These are phyloP conservation scores for Orthonychiurus folsomi DNA, from an alignment of 2,888 invertebrate genomes.

Conservation along the genomic window DNA sequence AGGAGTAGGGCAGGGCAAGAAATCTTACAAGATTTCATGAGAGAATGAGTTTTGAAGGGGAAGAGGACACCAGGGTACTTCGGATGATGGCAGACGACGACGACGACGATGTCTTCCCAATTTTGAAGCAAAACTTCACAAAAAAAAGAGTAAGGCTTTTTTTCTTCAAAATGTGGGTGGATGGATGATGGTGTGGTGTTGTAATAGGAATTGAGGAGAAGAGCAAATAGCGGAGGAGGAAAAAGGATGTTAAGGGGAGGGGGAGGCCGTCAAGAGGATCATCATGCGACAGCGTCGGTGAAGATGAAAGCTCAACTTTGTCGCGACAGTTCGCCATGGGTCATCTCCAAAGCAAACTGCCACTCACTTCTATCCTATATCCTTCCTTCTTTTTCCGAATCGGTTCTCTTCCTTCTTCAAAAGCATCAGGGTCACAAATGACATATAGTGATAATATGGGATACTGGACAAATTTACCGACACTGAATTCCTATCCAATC, in stretches of 20 bases:
- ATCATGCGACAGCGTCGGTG: constrained; percentile 26
- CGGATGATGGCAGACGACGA: too few relatives aligned
- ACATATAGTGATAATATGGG: too few relatives aligned
- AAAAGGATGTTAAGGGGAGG: not conserved
- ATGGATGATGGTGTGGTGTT: not conserved
- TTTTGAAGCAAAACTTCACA: too few relatives aligned
- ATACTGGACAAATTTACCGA: too few relatives aligned
- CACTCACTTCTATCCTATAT: constrained; percentile 35
- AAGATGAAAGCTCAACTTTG: constrained; percentile 40
- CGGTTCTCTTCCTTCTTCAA: constrained; percentile 20
- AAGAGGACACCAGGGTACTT: not conserved
- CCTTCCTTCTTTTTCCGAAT: constrained; percentile 20
- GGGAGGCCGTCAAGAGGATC: not conserved
- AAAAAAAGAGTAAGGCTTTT: too few relatives aligned
- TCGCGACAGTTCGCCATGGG: constrained; percentile 41
- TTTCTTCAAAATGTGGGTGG: constrained; percentile 1
- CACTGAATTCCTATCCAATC: too few relatives aligned
- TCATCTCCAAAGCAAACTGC: constrained; percentile 41
- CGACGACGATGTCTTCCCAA: too few relatives aligned
- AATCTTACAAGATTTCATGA: not conserved
- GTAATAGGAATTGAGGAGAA: not conserved
- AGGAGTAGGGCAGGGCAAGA: not conserved
- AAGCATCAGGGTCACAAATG: constrained; percentile 15
- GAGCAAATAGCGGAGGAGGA: not conserved
- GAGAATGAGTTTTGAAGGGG: not conserved